Evolutionary conservation across 53 echinoderm and acorn worm genomes (phyloP).

Genomic region (Hippasteria phrygiana): DNA sequence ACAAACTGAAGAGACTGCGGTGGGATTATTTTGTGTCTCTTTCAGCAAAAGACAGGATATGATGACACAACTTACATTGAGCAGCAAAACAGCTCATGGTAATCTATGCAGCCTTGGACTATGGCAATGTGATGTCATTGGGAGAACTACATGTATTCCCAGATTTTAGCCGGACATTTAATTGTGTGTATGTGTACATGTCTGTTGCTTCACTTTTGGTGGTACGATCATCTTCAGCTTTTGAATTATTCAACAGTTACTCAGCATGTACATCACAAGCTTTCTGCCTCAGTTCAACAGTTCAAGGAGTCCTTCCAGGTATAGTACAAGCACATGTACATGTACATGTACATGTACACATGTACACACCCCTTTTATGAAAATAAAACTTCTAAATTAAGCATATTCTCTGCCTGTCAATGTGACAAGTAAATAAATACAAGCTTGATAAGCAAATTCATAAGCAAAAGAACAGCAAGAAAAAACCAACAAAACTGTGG

Average conservation of each 20-base stretch:
- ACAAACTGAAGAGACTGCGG: neutral
- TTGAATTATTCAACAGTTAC: conserved; percentile 65
- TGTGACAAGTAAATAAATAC: conserved; percentile 3
- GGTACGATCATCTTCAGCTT: neutral
- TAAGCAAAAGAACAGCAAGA: neutral
- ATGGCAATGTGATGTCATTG: conserved; percentile 49
- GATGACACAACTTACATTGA: conserved; percentile 58
- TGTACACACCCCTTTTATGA: neutral
- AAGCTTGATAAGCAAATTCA: neutral
- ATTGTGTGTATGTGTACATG: neutral
- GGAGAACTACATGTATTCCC: neutral
- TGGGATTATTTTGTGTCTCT: neutral
- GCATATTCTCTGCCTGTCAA: no score
- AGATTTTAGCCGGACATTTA: neutral
- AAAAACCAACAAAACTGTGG: neutral
- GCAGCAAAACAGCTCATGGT: conserved; percentile 53
- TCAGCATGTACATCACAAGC: neutral
- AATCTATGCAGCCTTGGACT: conserved; percentile 48
- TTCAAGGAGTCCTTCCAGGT: conserved; percentile 21
- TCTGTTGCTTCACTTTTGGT: neutral
- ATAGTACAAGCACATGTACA: no score
- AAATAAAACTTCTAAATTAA: neutral
- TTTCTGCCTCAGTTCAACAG: conserved; percentile 16
- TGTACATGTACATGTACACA: neutral
- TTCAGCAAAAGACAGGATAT: conserved; percentile 28